Evolutionary conservation across 2,888 invertebrate genomes (phyloP).

Genomic region (Eupsilia transversa): DNA sequence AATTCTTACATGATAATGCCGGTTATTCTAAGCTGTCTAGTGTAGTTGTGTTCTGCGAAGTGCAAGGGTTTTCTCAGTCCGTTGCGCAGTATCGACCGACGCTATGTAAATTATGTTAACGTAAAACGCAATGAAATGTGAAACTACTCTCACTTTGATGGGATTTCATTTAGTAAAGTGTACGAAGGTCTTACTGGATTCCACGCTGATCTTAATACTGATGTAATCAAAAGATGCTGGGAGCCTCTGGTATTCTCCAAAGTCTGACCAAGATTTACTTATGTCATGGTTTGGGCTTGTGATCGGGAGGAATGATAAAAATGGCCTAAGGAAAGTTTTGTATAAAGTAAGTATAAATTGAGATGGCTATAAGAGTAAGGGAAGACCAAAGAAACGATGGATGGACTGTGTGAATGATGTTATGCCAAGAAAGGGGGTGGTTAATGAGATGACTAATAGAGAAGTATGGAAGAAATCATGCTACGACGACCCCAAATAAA

Average conservation of each 20-base stretch:
- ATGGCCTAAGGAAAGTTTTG: no score
- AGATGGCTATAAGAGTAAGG: no score
- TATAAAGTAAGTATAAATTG: no score
- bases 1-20: constrained; percentile 52
- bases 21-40: constrained; percentile 39
- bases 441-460: no score
- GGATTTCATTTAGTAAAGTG: constrained; percentile 40
- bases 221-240: not conserved
- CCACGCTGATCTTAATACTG: not conserved
- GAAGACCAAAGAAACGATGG: no score
- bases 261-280: not conserved
- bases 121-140: constrained; percentile 58
- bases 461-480: no score
- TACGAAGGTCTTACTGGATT: constrained; percentile 11
- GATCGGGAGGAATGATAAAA: no score
- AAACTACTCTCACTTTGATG: constrained; percentile 47
- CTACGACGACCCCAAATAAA: no score
- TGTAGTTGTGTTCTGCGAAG: constrained; percentile 23
- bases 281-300: no score
- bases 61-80: constrained; percentile 49
- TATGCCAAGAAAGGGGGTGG: no score
- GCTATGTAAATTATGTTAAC: constrained; percentile 55
- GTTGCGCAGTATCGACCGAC: constrained; percentile 58
- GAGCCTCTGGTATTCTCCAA: not conserved
- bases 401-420: no score